phyloP scores from a whole-genome alignment of 2,113 vertebrate species.

The Pituophis catenifer region DNA sequence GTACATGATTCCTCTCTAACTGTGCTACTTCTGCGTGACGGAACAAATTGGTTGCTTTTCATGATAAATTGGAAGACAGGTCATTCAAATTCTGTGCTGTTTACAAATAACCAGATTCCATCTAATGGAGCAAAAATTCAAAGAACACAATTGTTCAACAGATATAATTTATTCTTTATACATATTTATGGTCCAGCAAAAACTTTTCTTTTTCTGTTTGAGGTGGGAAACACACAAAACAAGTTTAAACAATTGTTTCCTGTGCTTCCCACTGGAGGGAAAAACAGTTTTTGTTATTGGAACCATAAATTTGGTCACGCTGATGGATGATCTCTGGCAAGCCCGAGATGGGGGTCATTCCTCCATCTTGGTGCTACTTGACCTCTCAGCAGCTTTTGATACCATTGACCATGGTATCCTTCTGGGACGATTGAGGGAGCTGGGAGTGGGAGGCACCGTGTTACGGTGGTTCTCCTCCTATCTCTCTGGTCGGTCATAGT shows the following conservation, averaged over 20 bases:
- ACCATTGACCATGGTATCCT: too few species aligned
- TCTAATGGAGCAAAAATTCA: background rate
- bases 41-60: background rate
- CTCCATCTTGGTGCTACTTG: too few species aligned
- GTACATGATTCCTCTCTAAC: background rate
- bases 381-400: too few species aligned
- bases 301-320: background rate
- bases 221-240: background rate
- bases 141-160: background rate
- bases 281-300: background rate
- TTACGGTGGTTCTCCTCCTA: too few species aligned
- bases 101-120: background rate
- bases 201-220: background rate
- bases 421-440: too few species aligned
- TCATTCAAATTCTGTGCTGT: background rate
- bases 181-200: background rate
- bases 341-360: too few species aligned
- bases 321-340: too few species aligned
- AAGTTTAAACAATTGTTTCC: background rate
- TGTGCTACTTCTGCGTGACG: background rate
- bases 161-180: background rate
- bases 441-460: too few species aligned
- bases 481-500: too few species aligned
- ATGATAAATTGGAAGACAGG: background rate
- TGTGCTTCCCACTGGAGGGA: background rate